Evolutionary conservation across 2,113 vertebrate species (phyloP).

Genomic region (Pachycephala philippinensis): DNA sequence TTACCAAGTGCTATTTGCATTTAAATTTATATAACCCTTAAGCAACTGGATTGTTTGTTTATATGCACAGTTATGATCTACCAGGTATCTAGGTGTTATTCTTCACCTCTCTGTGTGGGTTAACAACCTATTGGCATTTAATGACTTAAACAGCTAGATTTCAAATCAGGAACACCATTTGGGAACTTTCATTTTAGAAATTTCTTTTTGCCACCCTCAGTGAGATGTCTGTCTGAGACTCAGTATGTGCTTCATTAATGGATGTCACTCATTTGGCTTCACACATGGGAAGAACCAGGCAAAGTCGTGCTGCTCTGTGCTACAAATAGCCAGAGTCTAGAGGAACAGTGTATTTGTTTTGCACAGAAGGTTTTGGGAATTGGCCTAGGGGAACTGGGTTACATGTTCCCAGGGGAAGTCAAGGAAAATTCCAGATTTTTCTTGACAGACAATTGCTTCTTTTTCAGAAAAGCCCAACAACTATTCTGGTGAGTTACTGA

Average conservation of each 20-base stretch:
- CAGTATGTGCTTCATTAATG: not conserved
- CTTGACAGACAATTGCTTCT: constrained; percentile 50
- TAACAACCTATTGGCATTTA: not conserved
- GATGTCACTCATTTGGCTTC: constrained; percentile 13
- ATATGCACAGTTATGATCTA: constrained; percentile 29
- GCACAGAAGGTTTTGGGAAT: constrained; percentile 21
- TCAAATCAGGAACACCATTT: not conserved
- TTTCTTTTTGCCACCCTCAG: not conserved
- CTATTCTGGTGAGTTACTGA: constrained; percentile 67
- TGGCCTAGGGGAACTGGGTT: not conserved
- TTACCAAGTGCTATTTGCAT: constrained; percentile 70
- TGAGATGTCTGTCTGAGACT: not conserved
- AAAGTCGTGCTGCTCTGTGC: not conserved
- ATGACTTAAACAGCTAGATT: not conserved
- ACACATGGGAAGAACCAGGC: not conserved
- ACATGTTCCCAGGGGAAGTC: not conserved
- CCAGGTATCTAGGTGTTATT: not conserved
- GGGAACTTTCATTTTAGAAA: not conserved
- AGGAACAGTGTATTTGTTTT: not conserved
- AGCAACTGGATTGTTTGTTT: constrained; percentile 70
- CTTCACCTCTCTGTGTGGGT: not conserved
- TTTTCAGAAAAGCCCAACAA: constrained; percentile 58
- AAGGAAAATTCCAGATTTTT: constrained; percentile 42
- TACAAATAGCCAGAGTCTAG: constrained; percentile 27
- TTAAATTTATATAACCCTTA: constrained; percentile 74